These are phyloP conservation scores for Lamellibrachia luymesi DNA, from an alignment of 1,140 invertebrate species.

Conservation along the genomic window DNA sequence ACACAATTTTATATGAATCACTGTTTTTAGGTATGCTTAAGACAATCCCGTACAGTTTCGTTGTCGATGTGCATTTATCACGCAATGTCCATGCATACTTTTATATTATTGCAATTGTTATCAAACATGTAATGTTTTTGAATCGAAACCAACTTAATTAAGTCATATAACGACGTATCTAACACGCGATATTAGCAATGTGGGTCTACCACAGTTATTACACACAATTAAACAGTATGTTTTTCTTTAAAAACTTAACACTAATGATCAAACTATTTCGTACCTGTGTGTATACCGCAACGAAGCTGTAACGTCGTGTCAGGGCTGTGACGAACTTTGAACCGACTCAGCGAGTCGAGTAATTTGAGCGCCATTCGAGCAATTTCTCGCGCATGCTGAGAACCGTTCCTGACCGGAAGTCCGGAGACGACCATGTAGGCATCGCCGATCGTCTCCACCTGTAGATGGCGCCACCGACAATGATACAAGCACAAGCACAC, in stretches of 20 bases:
- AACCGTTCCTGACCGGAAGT: conserved; percentile 61
- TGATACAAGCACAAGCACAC: not conserved
- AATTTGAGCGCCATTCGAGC: conserved; percentile 84
- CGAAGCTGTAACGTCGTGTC: conserved; percentile 80
- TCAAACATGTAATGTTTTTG: not conserved
- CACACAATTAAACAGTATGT: not conserved
- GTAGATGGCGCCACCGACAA: not conserved
- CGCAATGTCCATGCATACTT: not conserved
- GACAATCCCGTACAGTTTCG: not conserved
- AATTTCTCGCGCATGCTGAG: conserved; percentile 79
- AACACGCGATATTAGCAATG: not conserved
- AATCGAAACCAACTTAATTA: too few relatives aligned
- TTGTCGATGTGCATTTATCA: not conserved
- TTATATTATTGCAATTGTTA: not conserved
- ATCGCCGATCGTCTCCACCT: conserved; percentile 49
- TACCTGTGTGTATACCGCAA: conserved; percentile 91
- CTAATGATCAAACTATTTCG: not conserved
- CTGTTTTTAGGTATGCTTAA: not conserved
- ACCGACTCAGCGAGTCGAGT: conserved; percentile 78
- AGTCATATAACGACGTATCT: too few relatives aligned
- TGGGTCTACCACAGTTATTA: not conserved
- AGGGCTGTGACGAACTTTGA: conserved; percentile 81
- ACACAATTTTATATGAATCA: not conserved
- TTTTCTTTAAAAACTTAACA: not conserved
- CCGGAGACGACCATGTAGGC: conserved; percentile 56